A percentile compares a stretch with the other conserved stretches of the same genome.
Evolutionary conservation across 2,888 invertebrate species (phyloP).

Genomic region (Drosophila prostipennis): DNA sequence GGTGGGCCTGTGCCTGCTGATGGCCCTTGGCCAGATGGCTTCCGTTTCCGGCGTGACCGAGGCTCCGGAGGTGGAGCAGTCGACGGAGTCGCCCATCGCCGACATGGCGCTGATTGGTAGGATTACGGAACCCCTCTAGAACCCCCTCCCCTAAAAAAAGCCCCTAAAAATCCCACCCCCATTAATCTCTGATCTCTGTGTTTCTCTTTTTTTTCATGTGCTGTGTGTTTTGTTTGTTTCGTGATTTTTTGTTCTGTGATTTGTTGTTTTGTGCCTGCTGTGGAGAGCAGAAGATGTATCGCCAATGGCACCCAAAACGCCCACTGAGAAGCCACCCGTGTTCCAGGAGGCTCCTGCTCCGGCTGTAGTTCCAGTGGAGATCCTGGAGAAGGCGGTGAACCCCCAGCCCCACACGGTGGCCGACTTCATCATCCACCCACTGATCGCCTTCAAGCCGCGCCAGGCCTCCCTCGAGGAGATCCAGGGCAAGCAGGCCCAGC

Average conservation of each 20-base stretch:
- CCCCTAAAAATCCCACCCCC: too few species aligned
- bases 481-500: slow-evolving; percentile 65
- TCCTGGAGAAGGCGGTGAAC: slow-evolving; percentile 13
- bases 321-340: slow-evolving; percentile 64
- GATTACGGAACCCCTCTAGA: slow-evolving; percentile 34
- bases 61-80: slow-evolving; percentile 57
- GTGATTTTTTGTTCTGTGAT: slow-evolving; percentile 14
- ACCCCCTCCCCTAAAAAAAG: not conserved
- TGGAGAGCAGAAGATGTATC: slow-evolving; percentile 45
- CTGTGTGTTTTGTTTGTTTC: slow-evolving; percentile 15
- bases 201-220: slow-evolving; percentile 68
- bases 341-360: not conserved
- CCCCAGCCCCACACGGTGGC: slow-evolving; percentile 76
- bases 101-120: slow-evolving; percentile 78
- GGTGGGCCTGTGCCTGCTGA: slow-evolving; percentile 51
- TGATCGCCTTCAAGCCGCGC: slow-evolving; percentile 80
- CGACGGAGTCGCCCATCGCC: slow-evolving; percentile 78
- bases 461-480: slow-evolving; percentile 53
- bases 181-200: slow-evolving; percentile 19
- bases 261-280: slow-evolving; percentile 19
- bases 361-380: slow-evolving; percentile 34
- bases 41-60: slow-evolving; percentile 30
- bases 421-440: slow-evolving; percentile 79
- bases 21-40: slow-evolving; percentile 28
- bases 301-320: slow-evolving; percentile 32